Evolutionary conservation across 2,113 vertebrate genomes (phyloP).

Genomic region (Oriolus oriolus): DNA sequence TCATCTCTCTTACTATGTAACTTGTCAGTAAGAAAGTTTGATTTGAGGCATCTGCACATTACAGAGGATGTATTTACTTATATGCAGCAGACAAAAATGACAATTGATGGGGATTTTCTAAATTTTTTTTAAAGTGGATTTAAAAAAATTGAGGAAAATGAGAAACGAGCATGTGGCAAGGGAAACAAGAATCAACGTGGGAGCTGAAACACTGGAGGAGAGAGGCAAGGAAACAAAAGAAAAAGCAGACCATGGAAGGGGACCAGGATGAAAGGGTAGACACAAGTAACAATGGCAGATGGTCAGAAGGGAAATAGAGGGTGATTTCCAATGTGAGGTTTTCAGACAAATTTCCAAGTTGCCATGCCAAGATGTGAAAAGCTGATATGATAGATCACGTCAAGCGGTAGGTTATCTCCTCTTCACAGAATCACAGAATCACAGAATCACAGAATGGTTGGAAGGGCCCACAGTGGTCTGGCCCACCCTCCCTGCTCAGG

Average conservation of each 20-base stretch:
- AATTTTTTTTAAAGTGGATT: neutral
- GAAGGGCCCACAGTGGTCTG: neutral
- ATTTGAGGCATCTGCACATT: neutral
- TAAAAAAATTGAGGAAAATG: neutral
- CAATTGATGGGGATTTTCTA: neutral
- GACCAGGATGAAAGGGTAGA: neutral
- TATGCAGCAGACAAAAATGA: neutral
- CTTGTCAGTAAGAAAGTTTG: neutral
- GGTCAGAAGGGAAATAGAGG: neutral
- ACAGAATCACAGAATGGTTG: neutral
- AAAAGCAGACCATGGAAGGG: neutral
- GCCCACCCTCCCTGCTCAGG: neutral
- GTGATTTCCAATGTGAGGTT: neutral
- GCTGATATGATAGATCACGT: neutral
- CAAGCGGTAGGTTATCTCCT: neutral
- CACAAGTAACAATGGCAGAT: neutral
- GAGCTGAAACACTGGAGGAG: neutral
- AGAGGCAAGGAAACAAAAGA: neutral
- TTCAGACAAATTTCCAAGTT: neutral
- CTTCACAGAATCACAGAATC: neutral
- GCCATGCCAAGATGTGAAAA: neutral
- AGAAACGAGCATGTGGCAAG: accelerated
- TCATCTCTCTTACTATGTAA: neutral
- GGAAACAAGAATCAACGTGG: neutral
- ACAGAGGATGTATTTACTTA: neutral